Evolutionary conservation across 2,888 invertebrate genomes (phyloP).

Genomic region (Chloromyia formosa): DNA sequence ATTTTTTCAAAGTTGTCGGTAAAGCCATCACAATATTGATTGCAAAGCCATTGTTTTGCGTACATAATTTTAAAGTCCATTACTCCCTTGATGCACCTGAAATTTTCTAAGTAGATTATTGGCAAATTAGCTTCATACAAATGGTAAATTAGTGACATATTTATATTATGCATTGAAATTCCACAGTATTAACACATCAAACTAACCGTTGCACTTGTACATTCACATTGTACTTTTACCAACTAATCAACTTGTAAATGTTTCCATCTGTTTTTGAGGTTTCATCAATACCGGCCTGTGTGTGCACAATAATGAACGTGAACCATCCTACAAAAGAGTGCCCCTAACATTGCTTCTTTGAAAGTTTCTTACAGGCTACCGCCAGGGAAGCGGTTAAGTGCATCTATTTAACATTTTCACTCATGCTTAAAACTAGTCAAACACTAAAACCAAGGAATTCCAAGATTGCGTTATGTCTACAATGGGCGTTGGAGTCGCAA

Average conservation of each 20-base stretch:
- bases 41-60: too few species aligned
- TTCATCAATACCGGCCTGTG: neutral
- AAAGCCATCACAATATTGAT: too few species aligned
- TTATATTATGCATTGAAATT: too few species aligned
- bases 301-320: slow-evolving; percentile 11
- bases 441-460: slow-evolving; percentile 46
- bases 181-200: neutral
- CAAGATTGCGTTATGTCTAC: slow-evolving; percentile 43
- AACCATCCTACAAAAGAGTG: slow-evolving; percentile 23
- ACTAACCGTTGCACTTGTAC: neutral
- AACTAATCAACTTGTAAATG: slow-evolving; percentile 18
- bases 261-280: slow-evolving; percentile 20
- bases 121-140: too few species aligned
- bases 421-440: slow-evolving; percentile 47
- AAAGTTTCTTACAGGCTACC: slow-evolving; percentile 11
- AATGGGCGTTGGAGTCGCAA: slow-evolving; percentile 1
- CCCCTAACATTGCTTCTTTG: slow-evolving; percentile 4
- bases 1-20: too few species aligned
- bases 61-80: too few species aligned
- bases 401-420: slow-evolving; percentile 40
- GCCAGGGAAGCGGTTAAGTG: slow-evolving; percentile 31
- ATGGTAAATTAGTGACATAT: too few species aligned
- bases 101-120: too few species aligned
- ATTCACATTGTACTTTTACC: neutral
- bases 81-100: too few species aligned